Percentiles rank a stretch among this genome's conserved stretches.
Conservation (phyloP, 2,797 vertebrate species). For the Poecilia gillii region DNA sequence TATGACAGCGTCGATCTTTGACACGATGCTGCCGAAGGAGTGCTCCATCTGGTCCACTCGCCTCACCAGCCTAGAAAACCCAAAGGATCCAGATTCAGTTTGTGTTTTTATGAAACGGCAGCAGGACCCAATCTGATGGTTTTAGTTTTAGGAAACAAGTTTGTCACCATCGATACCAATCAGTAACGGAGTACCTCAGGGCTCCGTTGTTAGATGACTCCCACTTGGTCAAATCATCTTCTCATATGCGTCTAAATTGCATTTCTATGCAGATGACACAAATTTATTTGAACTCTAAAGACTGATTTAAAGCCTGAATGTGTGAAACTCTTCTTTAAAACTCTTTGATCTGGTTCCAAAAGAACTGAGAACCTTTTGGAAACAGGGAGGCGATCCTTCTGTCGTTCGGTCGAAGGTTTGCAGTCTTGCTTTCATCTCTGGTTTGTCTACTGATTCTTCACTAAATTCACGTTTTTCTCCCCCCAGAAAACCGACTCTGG, state of each 20-base stretch:
- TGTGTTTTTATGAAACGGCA: neutral
- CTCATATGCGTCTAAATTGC: neutral
- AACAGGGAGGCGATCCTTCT: neutral
- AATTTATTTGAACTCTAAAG: neutral
- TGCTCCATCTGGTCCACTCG: slow-evolving; percentile 98
- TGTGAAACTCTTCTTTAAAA: neutral
- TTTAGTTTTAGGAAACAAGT: neutral
- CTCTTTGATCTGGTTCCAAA: neutral
- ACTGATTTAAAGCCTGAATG: neutral
- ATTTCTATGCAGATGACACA: neutral
- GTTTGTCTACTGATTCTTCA: neutral
- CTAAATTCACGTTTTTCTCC: neutral
- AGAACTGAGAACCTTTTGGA: neutral
- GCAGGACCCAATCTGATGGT: too few relatives aligned
- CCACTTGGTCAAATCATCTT: neutral
- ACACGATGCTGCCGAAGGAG: slow-evolving; percentile 97
- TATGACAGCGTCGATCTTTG: slow-evolving; percentile 96
- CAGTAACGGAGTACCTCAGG: neutral
- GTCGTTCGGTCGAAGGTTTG: neutral
- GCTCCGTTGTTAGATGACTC: neutral
- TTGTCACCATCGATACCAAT: neutral
- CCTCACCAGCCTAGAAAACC: slow-evolving; percentile 84
- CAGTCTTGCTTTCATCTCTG: neutral
- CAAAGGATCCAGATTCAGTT: neutral
- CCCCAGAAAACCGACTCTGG: neutral